Conservation (phyloP, 2,888 invertebrate genomes). For the Eurytoma californica region DNA sequence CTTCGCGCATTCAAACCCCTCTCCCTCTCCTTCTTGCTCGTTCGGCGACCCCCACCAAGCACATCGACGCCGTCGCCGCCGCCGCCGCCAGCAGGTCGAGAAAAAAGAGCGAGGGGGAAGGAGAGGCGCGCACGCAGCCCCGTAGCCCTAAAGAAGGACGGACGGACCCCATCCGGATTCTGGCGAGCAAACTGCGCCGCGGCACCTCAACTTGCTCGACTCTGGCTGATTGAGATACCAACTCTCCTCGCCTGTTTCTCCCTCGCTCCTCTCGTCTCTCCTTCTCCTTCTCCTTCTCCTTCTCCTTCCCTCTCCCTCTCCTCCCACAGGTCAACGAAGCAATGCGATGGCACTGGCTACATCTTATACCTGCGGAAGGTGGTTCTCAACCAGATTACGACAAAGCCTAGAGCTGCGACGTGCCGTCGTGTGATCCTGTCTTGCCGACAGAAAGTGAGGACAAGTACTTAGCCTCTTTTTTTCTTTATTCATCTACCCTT, state of each 20-base stretch:
- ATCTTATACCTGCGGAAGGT: no score
- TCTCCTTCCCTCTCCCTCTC: slow-evolving; percentile 19
- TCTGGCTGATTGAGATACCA: slow-evolving; percentile 74
- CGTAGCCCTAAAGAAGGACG: not conserved
- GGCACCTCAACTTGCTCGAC: slow-evolving; percentile 63
- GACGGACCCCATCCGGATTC: not conserved
- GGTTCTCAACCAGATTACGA: not conserved
- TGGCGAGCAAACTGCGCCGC: slow-evolving; percentile 14
- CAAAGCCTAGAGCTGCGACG: not conserved
- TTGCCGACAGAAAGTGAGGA: not conserved
- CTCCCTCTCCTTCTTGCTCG: slow-evolving; percentile 50
- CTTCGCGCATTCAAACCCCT: slow-evolving; percentile 66
- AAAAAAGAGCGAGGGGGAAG: slow-evolving; percentile 1
- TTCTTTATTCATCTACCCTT: no score
- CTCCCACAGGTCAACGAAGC: not conserved
- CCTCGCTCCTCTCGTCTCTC: slow-evolving; percentile 19
- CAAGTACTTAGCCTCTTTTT: no score
- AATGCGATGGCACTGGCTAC: slow-evolving; percentile 18
- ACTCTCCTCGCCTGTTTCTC: slow-evolving; percentile 57
- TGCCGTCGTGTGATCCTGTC: slow-evolving; percentile 3
- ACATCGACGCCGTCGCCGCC: not conserved
- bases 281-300: no score
- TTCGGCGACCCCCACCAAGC: slow-evolving; percentile 42
- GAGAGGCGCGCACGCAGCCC: not conserved
- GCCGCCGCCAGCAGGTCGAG: not conserved